A percentile compares a stretch with the other conserved stretches of the same genome.
phyloP scores from a whole-genome alignment of 2,888 invertebrate genomes.

The Andricus quercusramuli region DNA sequence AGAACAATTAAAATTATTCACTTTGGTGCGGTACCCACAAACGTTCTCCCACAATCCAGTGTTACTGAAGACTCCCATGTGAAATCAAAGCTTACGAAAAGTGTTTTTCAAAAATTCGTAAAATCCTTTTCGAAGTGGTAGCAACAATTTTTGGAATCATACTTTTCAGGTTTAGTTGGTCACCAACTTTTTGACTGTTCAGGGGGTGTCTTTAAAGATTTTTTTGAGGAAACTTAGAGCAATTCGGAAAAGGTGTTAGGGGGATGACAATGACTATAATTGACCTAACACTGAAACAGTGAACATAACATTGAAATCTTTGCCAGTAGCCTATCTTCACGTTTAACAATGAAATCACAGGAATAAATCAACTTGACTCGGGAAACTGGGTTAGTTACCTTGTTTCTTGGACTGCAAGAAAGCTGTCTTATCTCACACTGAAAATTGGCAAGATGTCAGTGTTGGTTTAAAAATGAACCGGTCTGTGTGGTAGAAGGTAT shows the following conservation, averaged over 20 bases:
- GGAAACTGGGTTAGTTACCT: slow-evolving; percentile 54
- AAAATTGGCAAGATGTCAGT: slow-evolving; percentile 64
- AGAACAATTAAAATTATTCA: background rate
- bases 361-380: slow-evolving; percentile 18
- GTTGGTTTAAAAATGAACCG: slow-evolving; percentile 54
- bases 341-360: background rate
- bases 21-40: background rate
- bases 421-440: slow-evolving; percentile 47
- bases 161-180: too few relatives aligned
- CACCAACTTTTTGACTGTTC: too few relatives aligned
- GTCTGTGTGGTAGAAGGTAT: slow-evolving; percentile 4
- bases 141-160: background rate
- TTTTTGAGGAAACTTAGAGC: background rate
- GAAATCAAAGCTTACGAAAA: background rate
- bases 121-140: background rate
- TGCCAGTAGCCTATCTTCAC: slow-evolving; percentile 21
- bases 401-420: slow-evolving; percentile 38
- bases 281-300: slow-evolving; percentile 10
- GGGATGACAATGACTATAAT: background rate
- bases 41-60: background rate
- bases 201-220: too few relatives aligned
- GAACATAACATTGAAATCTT: background rate
- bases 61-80: background rate
- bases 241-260: background rate
- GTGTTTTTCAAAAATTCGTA: background rate